Evolutionary conservation across 2,888 invertebrate species (phyloP), one percentile per base, ranked within the genome.

Genomic region (Trachelus stipa): DNA sequence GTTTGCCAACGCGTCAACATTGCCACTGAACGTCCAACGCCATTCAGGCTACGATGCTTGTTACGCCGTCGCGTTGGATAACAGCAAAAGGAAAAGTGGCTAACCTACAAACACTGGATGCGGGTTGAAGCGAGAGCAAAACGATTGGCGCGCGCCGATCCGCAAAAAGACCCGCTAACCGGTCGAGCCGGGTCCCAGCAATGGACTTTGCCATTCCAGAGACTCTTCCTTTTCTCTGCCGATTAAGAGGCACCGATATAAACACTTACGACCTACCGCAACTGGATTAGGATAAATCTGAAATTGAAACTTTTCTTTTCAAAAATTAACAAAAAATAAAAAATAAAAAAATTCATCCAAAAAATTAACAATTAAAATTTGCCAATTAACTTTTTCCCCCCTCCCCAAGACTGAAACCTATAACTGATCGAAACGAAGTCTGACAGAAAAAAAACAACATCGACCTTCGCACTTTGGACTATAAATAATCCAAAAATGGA

Each of bases 81-180:
- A 71, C 71, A 81, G 84, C 82, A 85, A 85, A 86, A 87, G 85
- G 85, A 86, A 87, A 87, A 87, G 86, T 86, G 83, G 85, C 85
- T 87, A 85, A 85, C 86, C 87, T 71, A 84, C 84, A 83, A 84
- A 84, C 84, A 82, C 82, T 83, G 84, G 84, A 84, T 84, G 83
- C 84, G 84, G 83, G 84, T 76, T 76, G 79, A 74, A 79, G 80
- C 81, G 82, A 81, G 84, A 83, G 84, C 80, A 82, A 84, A 83
- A 84, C 83, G 82, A 82, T 83, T 75, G 78, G 80, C 81, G 69
- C 34, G 34, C 69, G 77, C 75, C 76, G 74, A 80, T 78, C 78
- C 30, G 69, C 69, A 33, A 69, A 69, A 69, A 69, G 69, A 40
- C 69, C 69, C 33, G 69, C 69, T 40, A 69, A 69, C 69, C 69